phyloP scores from a whole-genome alignment of 1,140 invertebrate genomes.

The Ephestia elutella region DNA sequence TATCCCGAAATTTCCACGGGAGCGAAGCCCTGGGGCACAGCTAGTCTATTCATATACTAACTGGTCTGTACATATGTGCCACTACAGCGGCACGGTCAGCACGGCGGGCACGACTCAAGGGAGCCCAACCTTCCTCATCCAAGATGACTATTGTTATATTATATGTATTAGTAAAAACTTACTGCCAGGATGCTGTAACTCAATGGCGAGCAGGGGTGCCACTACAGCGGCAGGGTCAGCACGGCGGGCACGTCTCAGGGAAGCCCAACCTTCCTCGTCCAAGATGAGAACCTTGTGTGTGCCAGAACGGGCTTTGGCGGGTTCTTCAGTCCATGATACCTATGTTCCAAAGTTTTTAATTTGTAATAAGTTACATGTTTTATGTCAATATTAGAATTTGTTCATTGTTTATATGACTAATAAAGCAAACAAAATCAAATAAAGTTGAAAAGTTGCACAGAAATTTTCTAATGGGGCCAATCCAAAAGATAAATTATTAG shows the following conservation, averaged over 20 bases:
- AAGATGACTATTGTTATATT: constrained; percentile 74
- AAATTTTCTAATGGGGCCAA: no score
- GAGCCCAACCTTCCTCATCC: constrained; percentile 93
- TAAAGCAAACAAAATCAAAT: no score
- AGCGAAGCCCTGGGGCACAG: no score
- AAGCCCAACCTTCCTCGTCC: constrained; percentile 93
- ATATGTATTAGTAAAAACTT: constrained; percentile 19
- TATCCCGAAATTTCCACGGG: no score
- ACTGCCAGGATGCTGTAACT: constrained; percentile 86
- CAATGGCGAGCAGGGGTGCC: constrained; percentile 83
- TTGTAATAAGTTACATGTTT: neutral
- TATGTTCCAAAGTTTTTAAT: constrained; percentile 61
- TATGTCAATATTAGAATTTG: no score
- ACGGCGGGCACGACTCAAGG: constrained; percentile 84
- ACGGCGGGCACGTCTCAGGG: constrained; percentile 84
- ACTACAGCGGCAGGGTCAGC: constrained; percentile 79
- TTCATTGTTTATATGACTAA: no score
- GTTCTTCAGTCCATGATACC: constrained; percentile 94
- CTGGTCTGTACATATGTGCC: constrained; percentile 83
- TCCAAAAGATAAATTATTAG: no score
- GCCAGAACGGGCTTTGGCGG: constrained; percentile 85
- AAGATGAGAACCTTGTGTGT: constrained; percentile 87
- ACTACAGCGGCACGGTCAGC: constrained; percentile 79
- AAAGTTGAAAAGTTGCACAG: no score
- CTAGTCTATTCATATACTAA: no score